Percentiles rank a stretch among this genome's conserved stretches.
Evolutionary conservation across 1,140 invertebrate genomes (phyloP).

Genomic region (Papilio xuthus): DNA sequence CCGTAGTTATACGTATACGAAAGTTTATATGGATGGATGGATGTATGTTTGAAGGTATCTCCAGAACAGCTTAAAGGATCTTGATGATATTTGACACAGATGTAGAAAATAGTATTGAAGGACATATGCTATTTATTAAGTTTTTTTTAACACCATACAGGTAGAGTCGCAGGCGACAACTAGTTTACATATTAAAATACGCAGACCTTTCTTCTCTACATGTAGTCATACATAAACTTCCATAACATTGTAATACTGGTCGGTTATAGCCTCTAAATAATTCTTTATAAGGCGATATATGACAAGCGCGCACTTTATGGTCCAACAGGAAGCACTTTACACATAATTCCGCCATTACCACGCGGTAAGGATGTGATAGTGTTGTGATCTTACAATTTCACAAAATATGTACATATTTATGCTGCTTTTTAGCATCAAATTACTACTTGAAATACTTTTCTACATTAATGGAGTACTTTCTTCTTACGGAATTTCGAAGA

Average conservation of each 20-base stretch:
- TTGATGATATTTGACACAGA: too few relatives aligned
- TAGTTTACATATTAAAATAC: not conserved
- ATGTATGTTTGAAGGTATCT: too few relatives aligned
- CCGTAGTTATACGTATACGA: too few relatives aligned
- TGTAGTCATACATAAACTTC: constrained; percentile 32
- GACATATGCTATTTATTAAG: too few relatives aligned
- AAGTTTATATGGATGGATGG: too few relatives aligned
- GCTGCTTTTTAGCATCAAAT: not conserved
- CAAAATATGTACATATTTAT: not conserved
- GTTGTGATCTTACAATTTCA: constrained; percentile 10
- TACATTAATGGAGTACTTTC: not conserved
- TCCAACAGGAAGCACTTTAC: constrained; percentile 14
- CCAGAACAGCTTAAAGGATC: too few relatives aligned
- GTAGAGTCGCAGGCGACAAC: too few relatives aligned
- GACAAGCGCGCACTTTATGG: constrained; percentile 18
- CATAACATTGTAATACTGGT: constrained; percentile 6
- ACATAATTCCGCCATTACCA: constrained; percentile 27
- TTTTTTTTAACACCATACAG: too few relatives aligned
- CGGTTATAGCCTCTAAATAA: constrained; percentile 3
- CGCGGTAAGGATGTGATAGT: not conserved
- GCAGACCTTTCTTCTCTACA: not conserved
- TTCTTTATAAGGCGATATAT: constrained; percentile 20
- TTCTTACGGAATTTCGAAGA: not conserved
- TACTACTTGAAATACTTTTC: not conserved
- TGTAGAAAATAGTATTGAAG: too few relatives aligned